These are phyloP conservation scores for Mechanitis mazaeus DNA, from an alignment of 2,888 invertebrate species.

Conservation along the genomic window DNA sequence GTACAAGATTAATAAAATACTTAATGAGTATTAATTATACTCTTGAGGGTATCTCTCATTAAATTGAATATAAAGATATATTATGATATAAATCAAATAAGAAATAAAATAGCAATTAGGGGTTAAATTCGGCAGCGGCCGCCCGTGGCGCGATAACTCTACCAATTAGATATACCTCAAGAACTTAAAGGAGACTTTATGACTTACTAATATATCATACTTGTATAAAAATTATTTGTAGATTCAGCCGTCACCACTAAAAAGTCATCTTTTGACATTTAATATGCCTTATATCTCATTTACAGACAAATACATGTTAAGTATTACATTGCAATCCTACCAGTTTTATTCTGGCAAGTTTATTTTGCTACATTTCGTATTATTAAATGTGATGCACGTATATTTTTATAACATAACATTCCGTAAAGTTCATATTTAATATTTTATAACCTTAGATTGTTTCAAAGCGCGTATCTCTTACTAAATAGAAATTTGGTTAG, in stretches of 20 bases:
- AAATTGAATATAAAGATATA: constrained; percentile 14
- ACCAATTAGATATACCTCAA: constrained; percentile 39
- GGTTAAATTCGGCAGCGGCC: constrained; percentile 56
- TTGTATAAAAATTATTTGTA: too few relatives aligned
- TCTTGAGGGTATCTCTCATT: too few relatives aligned
- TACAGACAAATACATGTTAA: constrained; percentile 35
- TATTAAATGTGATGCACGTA: neutral
- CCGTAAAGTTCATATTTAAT: constrained; percentile 18
- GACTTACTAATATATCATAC: constrained; percentile 4
- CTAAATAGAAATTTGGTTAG: constrained; percentile 35
- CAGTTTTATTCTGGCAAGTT: constrained; percentile 28
- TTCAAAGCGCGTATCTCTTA: constrained; percentile 5
- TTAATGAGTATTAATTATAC: too few relatives aligned
- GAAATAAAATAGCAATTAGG: constrained; percentile 44
- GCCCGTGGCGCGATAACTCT: constrained; percentile 50
- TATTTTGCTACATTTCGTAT: constrained; percentile 2
- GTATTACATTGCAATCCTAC: constrained; percentile 25
- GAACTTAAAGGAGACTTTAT: constrained; percentile 22
- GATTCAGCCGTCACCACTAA: constrained; percentile 10
- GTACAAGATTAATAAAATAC: too few relatives aligned
- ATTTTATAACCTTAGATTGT: constrained; percentile 25
- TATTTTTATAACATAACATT: constrained; percentile 21
- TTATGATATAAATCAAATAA: constrained; percentile 19
- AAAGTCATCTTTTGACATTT: constrained; percentile 38
- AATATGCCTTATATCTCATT: constrained; percentile 37